Evolutionary conservation across 92 coral and sea anemone species (phyloP), one percentile per base, ranked within the genome.

Genomic region (Porites divaricata): DNA sequence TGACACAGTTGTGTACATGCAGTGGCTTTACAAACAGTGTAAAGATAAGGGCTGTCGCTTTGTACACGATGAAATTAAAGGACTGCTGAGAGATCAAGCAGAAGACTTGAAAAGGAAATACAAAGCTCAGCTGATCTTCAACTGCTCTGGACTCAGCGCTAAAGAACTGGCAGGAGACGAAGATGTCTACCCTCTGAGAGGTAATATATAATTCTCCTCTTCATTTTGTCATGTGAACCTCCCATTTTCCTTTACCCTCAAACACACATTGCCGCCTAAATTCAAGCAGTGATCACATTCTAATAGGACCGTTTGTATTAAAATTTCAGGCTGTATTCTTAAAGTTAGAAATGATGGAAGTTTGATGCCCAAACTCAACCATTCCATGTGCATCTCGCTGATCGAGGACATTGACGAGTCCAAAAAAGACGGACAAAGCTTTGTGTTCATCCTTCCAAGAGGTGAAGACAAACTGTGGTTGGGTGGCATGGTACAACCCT

Each of bases 11-110:
- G 67, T 63, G 19, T 83, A 83, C 73, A 83, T 83, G 87, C 87
- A 83, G 87, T 83, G 87, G 87, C 77, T 83, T 61, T 83, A 83
- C 62, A 72, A 83, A 83, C 88, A 87, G 87, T 87, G 91, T 82
- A 75, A 69, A 48, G 65, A 71, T 14, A 67, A 70, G 71, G 91
- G 91, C 41, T 85, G 78, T 50, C 91, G 70, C 61, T 87, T 87
- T 65, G 75, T 68, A 15, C 75, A 81, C 61, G 77, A 67, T 59
- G 63, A 72, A 52, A 52, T 89, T n/a, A 69, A 23, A 22, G 92
- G 88, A 21, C 63, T 84, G 75, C 63, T 89, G 63, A 72, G 56
- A 64, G 85, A 72, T 50, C 92, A 84, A 45, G 70, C 85, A 28
- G 88, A 88, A 23, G 63, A 72, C 48, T 69, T 89, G 24, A 89